Percentiles rank a stretch among this genome's conserved stretches.
These are phyloP conservation scores for Sesamia nonagrioides DNA, from an alignment of 1,140 invertebrate species.

Conservation along the genomic window DNA sequence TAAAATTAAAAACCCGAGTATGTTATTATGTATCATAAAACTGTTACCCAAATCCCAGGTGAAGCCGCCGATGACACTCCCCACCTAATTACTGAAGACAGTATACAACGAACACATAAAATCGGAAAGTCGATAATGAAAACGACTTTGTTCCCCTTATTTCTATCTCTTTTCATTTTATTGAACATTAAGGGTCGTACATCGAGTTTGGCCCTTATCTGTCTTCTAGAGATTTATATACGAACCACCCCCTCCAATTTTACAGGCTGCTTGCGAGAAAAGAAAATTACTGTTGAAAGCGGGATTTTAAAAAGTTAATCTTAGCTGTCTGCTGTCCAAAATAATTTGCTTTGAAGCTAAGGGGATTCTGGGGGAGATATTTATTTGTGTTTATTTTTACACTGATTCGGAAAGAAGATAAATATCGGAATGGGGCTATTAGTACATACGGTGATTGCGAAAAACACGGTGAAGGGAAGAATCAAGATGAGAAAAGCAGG, in stretches of 20 bases:
- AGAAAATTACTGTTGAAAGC: conserved; percentile 44
- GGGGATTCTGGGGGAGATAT: neutral
- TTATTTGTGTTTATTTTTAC: conserved; percentile 29
- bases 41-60: conserved; percentile 1
- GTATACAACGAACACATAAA: conserved; percentile 41
- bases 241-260: conserved; percentile 54
- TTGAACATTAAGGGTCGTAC: conserved; percentile 56
- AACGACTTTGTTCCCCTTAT: conserved; percentile 50
- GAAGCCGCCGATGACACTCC: neutral
- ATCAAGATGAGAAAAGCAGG: no score
- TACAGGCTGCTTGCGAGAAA: conserved; percentile 49
- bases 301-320: conserved; percentile 46
- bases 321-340: conserved; percentile 43
- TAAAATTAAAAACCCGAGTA: neutral
- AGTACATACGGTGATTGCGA: neutral
- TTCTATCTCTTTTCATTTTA: conserved; percentile 58
- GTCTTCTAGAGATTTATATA: conserved; percentile 63
- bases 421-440: neutral
- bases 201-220: conserved; percentile 60
- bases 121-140: conserved; percentile 43
- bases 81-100: conserved; percentile 16
- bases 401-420: neutral
- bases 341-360: conserved; percentile 44
- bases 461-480: no score
- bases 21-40: neutral